Evolutionary conservation across 2,113 vertebrate genomes (phyloP).

Genomic region (Amazona guildingii): DNA sequence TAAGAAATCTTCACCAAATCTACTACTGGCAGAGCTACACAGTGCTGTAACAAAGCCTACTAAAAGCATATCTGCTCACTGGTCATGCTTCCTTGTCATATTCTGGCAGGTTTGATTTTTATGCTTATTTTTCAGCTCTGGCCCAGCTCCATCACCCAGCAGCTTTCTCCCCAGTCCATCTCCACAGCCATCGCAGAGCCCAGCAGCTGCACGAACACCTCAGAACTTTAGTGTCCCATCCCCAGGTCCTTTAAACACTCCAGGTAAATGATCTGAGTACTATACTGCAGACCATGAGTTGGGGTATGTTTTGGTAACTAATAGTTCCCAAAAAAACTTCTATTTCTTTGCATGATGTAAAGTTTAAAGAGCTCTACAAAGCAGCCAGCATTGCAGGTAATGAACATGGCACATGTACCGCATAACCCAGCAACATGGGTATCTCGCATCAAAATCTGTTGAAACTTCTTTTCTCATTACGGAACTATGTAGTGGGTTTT

Average conservation of each 20-base stretch:
- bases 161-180: constrained; percentile 97
- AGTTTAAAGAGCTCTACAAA: not conserved
- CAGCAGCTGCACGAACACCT: constrained; percentile 88
- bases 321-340: not conserved
- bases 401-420: not conserved
- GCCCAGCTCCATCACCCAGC: constrained; percentile 92
- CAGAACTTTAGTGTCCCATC: constrained; percentile 95
- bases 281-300: not conserved
- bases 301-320: not conserved
- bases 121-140: constrained; percentile 79
- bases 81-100: not conserved
- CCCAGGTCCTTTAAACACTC: constrained; percentile 93
- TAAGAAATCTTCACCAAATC: not conserved
- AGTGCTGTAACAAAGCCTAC: not conserved
- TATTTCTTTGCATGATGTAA: not conserved
- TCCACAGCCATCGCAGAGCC: constrained; percentile 93
- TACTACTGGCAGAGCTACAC: not conserved
- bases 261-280: constrained; percentile 78
- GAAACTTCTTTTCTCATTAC: not conserved
- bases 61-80: not conserved
- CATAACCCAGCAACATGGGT: not conserved
- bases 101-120: not conserved
- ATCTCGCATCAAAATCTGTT: not conserved
- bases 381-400: not conserved
- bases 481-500: not conserved